These are phyloP conservation scores for Drosophila prosaltans DNA, from an alignment of 1,140 invertebrate genomes.

Conservation along the genomic window DNA sequence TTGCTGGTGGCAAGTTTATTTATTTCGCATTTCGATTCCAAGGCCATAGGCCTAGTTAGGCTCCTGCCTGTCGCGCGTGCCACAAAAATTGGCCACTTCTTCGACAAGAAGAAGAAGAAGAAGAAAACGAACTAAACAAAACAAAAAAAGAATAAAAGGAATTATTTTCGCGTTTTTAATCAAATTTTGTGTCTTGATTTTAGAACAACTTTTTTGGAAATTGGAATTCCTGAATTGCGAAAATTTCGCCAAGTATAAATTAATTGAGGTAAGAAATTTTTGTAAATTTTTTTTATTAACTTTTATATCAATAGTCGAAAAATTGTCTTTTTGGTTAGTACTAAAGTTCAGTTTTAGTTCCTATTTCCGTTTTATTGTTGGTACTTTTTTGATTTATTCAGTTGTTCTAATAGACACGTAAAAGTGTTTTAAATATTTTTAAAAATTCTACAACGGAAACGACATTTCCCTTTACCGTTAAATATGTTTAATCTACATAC, in stretches of 20 bases:
- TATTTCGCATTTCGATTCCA: constrained; percentile 4
- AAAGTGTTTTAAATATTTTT: too few species aligned
- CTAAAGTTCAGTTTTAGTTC: too few species aligned
- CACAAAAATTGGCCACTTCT: neutral
- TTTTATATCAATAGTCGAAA: too few species aligned
- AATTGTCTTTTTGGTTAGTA: too few species aligned
- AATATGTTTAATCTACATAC: too few species aligned
- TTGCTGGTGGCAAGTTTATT: constrained; percentile 3
- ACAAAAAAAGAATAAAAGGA: neutral
- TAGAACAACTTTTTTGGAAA: constrained; percentile 16
- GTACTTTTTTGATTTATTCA: too few species aligned
- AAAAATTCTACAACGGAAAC: too few species aligned
- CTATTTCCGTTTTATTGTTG: too few species aligned
- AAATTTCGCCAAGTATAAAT: constrained; percentile 8
- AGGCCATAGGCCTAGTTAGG: neutral
- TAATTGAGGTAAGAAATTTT: constrained; percentile 25
- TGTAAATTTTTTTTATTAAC: too few species aligned
- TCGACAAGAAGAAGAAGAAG: neutral
- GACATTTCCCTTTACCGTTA: too few species aligned
- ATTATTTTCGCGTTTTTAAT: constrained; percentile 4
- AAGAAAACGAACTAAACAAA: neutral
- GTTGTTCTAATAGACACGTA: too few species aligned
- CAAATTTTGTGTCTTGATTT: constrained; percentile 39
- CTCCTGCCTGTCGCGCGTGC: constrained; percentile 1
- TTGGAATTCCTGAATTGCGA: constrained; percentile 4